Percentiles rank a stretch among this genome's conserved stretches.
These are phyloP conservation scores for Drosophila basisetae DNA, from an alignment of 2,888 invertebrate genomes.

Conservation along the genomic window DNA sequence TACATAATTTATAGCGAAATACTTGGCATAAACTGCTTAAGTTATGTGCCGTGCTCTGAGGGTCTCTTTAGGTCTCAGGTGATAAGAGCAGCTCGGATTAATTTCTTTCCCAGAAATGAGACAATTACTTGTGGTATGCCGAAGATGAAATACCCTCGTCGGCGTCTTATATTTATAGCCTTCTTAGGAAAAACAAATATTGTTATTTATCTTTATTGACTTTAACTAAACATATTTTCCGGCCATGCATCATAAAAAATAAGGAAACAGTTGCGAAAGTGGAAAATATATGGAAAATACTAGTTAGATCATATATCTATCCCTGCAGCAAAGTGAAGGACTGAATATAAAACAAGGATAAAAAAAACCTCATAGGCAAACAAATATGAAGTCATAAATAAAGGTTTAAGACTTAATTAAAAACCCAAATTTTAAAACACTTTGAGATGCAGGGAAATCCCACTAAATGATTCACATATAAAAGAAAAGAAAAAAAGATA, in stretches of 20 bases:
- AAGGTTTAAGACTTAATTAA: background rate
- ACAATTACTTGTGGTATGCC: background rate
- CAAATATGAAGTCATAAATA: background rate
- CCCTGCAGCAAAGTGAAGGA: background rate
- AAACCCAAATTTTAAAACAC: background rate
- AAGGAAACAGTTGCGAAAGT: background rate
- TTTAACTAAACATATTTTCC: background rate
- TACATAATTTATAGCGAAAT: conserved; percentile 75
- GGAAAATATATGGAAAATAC: background rate
- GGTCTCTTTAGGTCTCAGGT: conserved; percentile 28
- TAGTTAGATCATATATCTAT: background rate
- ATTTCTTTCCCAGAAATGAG: conserved; percentile 10
- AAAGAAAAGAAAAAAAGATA: background rate
- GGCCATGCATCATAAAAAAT: background rate
- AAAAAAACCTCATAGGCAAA: background rate
- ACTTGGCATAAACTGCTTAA: conserved; percentile 71
- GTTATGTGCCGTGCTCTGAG: conserved; percentile 60
- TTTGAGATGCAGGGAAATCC: background rate
- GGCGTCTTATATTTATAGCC: background rate
- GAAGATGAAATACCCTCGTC: conserved; percentile 1
- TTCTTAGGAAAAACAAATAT: background rate
- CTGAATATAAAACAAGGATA: background rate
- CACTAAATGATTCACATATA: background rate
- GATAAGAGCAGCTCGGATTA: conserved; percentile 36
- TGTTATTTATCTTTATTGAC: background rate